Conservation (phyloP, 2,797 vertebrate species). For the Myotis pilosus region DNA sequence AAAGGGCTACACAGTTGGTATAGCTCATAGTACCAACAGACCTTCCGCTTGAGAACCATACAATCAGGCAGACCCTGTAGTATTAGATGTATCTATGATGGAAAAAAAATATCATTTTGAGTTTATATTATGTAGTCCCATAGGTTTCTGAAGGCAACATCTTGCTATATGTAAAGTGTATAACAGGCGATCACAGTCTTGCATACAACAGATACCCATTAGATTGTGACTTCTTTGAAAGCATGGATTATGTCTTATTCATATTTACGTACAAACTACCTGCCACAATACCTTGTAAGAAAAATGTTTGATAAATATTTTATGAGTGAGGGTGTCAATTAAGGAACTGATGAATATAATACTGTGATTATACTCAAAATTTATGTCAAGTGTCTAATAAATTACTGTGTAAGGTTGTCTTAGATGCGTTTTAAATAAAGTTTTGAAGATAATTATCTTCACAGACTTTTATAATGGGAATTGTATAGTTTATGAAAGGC, state of each 20-base stretch:
- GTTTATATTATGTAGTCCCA: too few species aligned
- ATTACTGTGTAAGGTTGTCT: neutral
- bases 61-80: too few species aligned
- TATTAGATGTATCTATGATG: too few species aligned
- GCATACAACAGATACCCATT: neutral
- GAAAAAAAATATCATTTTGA: too few species aligned
- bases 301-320: constrained; percentile 24
- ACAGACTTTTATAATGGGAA: neutral
- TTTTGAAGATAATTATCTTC: neutral
- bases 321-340: neutral
- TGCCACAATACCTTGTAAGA: neutral
- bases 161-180: neutral
- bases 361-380: constrained; percentile 1
- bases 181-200: neutral
- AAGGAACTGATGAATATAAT: neutral
- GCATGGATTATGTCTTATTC: neutral
- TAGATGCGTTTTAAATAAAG: constrained; percentile 2
- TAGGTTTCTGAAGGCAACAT: too few species aligned
- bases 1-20: too few species aligned
- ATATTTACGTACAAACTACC: neutral
- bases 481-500: neutral
- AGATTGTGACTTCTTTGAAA: neutral
- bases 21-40: too few species aligned
- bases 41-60: too few species aligned
- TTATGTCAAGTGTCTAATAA: neutral